Base-by-base conservation (phyloP, 2,113 vertebrate genomes). In the Polyodon spathula region DNA sequence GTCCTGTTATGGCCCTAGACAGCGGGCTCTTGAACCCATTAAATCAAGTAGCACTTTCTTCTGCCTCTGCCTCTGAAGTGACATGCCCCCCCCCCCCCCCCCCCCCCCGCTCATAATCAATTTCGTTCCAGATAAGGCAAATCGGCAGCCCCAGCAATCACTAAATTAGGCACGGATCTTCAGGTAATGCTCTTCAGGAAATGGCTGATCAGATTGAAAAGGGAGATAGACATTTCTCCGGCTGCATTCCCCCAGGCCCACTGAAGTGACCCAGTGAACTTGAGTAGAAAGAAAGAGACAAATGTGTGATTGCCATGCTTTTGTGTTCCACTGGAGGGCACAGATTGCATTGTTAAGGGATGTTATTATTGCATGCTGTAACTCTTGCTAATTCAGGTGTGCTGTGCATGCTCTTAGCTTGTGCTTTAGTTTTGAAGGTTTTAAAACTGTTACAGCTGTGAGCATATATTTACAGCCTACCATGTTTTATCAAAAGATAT, bases 111-210 rank as follows among this genome's bases (percentile, higher is more conserved):
- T 66, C 37, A 77, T 76, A 78, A 80, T 79, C 71, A 67, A 63
- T 72, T 86, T 81, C 78, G 75, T 84, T 84, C 78, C 81, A 83
- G 77, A 76, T 72, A 78, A 79, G 79, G 74, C 73, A 63, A 68
- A 81, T 80, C 72, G 75, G n/a, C 11, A 58, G 46, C 68, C 69
- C 70, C 73, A 60, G 74, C 83, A 84, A 81, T 84, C 69, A 69
- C 65, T 65, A 8, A 6, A 72, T 86, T 85, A 74, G 80, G 72
- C 69, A 73, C 4, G 63, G 70, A 46, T 63, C 71, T 81, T 71
- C 78, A 84, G 80, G 79, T 84, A 71, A 74, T 70, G 65, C 59
- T 64, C 76, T 72, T 70, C 58, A 78, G 73, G 75, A 81, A 80
- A 71, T 64, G 27, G 69, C 60, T 8, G 54, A 73, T 77, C 71